These are phyloP conservation scores for Parotia lawesii DNA, from an alignment of 2,113 vertebrate species.

Conservation along the genomic window DNA sequence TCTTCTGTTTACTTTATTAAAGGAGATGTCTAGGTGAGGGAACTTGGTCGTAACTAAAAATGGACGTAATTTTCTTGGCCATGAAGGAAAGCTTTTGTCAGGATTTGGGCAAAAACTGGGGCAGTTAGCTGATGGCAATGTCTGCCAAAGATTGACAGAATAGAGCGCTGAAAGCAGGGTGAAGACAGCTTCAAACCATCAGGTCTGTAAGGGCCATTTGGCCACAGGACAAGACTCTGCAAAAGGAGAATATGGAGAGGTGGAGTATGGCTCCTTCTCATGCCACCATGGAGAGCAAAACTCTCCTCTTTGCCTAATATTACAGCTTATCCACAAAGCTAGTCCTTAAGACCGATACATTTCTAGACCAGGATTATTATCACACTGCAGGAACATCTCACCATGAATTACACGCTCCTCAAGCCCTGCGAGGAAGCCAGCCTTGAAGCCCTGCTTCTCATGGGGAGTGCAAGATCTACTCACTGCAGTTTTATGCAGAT, in stretches of 20 bases:
- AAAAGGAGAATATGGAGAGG: not conserved
- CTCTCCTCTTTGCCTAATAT: not conserved
- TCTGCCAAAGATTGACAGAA: not conserved
- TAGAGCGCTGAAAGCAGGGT: not conserved
- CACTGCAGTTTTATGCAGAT: not conserved
- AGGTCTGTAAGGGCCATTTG: not conserved
- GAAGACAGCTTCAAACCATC: not conserved
- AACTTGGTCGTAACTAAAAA: not conserved
- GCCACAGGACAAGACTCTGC: not conserved
- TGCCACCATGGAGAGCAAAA: not conserved
- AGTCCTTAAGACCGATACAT: not conserved
- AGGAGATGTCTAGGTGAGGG: not conserved
- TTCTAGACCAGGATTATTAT: not conserved
- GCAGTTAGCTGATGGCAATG: not conserved
- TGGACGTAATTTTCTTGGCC: not conserved
- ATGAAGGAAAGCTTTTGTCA: conserved; percentile 3
- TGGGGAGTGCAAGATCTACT: not conserved
- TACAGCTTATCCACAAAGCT: not conserved
- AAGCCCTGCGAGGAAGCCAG: not conserved
- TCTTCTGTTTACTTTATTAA: conserved; percentile 13
- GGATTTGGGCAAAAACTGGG: not conserved
- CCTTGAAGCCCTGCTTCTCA: not conserved
- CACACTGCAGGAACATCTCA: not conserved
- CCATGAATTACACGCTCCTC: rapidly evolving
- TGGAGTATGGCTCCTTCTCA: not conserved